Evolutionary conservation across 2,113 vertebrate genomes (phyloP), one percentile per base, ranked within the genome.

Genomic region (Serinus canaria): DNA sequence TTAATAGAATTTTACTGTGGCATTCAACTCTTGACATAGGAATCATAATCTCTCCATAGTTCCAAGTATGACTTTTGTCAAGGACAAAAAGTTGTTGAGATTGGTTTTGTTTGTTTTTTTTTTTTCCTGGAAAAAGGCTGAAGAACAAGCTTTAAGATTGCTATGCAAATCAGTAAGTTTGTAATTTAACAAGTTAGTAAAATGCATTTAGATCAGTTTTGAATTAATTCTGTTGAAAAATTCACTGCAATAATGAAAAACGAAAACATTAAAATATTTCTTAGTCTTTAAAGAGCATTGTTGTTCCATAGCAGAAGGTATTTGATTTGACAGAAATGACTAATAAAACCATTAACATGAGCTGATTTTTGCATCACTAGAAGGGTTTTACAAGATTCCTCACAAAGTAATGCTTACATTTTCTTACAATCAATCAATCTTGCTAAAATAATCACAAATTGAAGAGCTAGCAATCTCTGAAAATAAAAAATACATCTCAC

Each of bases 361-460:
- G 19, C 23, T 84, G 86, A 58, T 62, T 96, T 93, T 72, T 93
- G 27, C 23, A 73, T 62, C n/a, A n/a, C 81, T 92, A 60, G 68
- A 84, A 60, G 6, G 11, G 7, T 10, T 97, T 49, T 58, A 58
- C 41, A 72, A 88, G 47, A 33, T 58, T 79, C 52, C 69, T 93
- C 58, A 60, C 58, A 94, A 95, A 90, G 18, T 53, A 80, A n/a
- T 43, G 15, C 31, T 90, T 93, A 52, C 19, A 35, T 64, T 74
- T 86, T 19, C 23, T 90, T 79, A 43, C 11, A 94, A 55, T 75
- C 64, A 49, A 64, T 94, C 39, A 77, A 30, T 90, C 72, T 94
- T 91, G 23, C 86, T 87, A 89, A 90, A 94, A 89, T 83, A 87
- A 86, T 87, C 84, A 75, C 35, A 89, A 87, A 78, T 28, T 84